Conservation (phyloP, 2,888 invertebrate genomes). For the Drosophila lacicola region DNA sequence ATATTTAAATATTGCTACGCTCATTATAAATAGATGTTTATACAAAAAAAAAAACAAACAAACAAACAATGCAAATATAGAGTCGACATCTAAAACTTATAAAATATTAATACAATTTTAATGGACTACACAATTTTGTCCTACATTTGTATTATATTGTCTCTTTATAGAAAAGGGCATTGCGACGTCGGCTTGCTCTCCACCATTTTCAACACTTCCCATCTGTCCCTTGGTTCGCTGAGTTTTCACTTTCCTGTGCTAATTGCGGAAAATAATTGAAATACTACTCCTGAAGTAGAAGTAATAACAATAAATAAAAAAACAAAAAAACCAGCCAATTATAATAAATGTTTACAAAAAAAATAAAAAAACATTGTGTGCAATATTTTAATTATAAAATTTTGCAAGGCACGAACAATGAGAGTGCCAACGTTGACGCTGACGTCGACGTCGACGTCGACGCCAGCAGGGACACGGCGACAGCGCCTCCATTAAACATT, state of each 20-base stretch:
- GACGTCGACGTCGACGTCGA: not conserved
- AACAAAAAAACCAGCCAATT: constrained; percentile 8
- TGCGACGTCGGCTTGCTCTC: not conserved
- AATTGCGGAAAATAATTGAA: constrained; percentile 30
- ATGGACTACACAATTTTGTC: too few relatives aligned
- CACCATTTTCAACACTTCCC: not conserved
- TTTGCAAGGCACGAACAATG: constrained; percentile 16
- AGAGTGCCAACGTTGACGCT: constrained; percentile 5
- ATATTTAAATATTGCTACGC: too few relatives aligned
- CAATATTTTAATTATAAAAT: constrained; percentile 25
- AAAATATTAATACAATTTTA: too few relatives aligned
- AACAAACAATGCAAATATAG: too few relatives aligned
- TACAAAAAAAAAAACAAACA: too few relatives aligned
- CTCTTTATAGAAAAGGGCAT: constrained; percentile 1
- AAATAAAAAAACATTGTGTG: constrained; percentile 19
- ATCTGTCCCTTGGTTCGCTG: not conserved
- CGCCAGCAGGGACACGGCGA: not conserved
- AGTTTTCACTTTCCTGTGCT: constrained; percentile 10
- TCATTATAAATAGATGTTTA: too few relatives aligned
- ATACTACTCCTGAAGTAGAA: constrained; percentile 9
- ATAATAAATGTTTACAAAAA: not conserved
- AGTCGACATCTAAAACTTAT: too few relatives aligned
- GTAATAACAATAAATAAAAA: constrained; percentile 8
- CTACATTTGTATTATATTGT: too few relatives aligned
- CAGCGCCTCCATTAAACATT: constrained; percentile 41